phyloP scores from a whole-genome alignment of 64 coral and sea anemone genomes.

The Actinia tenebrosa region DNA sequence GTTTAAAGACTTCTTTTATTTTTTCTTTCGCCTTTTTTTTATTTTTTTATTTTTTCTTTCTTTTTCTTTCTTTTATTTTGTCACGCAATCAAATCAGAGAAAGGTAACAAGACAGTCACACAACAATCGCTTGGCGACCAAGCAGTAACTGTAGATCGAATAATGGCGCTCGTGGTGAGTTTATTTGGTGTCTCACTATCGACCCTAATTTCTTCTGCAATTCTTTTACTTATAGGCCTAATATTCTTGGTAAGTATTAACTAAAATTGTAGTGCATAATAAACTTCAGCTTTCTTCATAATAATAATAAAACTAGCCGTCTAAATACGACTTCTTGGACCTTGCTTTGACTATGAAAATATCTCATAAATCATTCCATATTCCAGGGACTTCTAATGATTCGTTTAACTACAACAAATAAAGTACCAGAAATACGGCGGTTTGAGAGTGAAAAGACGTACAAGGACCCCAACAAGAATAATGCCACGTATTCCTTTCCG shows the following conservation, averaged over 20 bases:
- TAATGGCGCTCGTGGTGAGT: neutral
- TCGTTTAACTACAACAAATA: conserved; percentile 62
- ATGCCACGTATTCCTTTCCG: conserved; percentile 87
- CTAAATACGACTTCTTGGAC: neutral
- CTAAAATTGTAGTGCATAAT: neutral
- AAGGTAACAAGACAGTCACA: neutral
- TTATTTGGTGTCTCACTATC: conserved; percentile 10
- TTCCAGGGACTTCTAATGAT: conserved; percentile 61
- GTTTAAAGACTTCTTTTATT: too few species aligned
- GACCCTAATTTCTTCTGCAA: neutral
- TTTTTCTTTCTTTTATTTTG: neutral
- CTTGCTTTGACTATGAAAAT: neutral
- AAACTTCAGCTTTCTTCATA: neutral
- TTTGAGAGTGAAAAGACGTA: conserved; percentile 87
- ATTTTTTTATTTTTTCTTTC: too few species aligned
- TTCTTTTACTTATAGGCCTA: neutral
- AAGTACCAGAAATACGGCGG: conserved; percentile 68
- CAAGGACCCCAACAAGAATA: conserved; percentile 96
- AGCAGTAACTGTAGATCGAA: neutral
- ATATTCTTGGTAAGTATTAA: conserved; percentile 16
- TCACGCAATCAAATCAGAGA: neutral
- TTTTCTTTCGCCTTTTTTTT: too few species aligned
- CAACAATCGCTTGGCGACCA: neutral
- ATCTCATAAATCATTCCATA: neutral
- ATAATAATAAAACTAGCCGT: neutral